Evolutionary conservation across 2,888 invertebrate species (phyloP).

Genomic region (Drosophila diplacantha): DNA sequence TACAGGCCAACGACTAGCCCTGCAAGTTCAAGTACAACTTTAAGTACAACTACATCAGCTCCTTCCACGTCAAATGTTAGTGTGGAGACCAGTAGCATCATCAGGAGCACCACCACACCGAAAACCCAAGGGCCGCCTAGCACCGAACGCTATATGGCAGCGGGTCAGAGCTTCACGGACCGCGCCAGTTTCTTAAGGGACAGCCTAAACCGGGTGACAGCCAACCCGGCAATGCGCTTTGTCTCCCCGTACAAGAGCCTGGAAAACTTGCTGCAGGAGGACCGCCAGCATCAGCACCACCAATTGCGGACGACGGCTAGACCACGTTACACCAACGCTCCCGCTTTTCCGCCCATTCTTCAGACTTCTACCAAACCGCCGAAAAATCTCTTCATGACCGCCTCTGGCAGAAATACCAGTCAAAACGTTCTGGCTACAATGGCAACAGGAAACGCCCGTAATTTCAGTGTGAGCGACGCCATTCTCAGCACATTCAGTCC

Average conservation of each 20-base stretch:
- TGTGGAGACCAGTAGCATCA: conserved; percentile 21
- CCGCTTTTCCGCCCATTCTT: conserved; percentile 49
- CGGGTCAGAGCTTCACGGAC: conserved; percentile 74
- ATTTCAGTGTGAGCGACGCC: conserved; percentile 74
- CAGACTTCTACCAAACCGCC: conserved; percentile 70
- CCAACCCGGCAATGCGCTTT: conserved; percentile 75
- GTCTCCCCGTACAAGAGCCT: conserved; percentile 80
- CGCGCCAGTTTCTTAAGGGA: conserved; percentile 76
- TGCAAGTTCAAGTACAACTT: conserved; percentile 8
- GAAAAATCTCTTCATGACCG: conserved; percentile 68
- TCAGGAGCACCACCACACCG: conserved; percentile 27
- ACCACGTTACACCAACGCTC: conserved; percentile 59
- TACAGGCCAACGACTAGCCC: conserved; percentile 35
- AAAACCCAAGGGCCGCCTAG: conserved; percentile 21
- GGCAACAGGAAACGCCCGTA: conserved; percentile 56
- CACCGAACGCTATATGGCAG: conserved; percentile 40
- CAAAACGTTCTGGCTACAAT: conserved; percentile 65
- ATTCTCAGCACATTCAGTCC: conserved; percentile 67
- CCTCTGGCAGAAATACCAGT: conserved; percentile 56
- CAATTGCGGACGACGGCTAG: conserved; percentile 63
- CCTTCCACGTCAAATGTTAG: not conserved
- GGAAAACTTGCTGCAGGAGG: conserved; percentile 78
- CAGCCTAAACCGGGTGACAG: conserved; percentile 74
- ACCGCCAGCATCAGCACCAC: conserved; percentile 55
- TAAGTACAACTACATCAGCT: conserved; percentile 19